Evolutionary conservation across 2,888 invertebrate species (phyloP).

Genomic region (Craniophora ligustri): DNA sequence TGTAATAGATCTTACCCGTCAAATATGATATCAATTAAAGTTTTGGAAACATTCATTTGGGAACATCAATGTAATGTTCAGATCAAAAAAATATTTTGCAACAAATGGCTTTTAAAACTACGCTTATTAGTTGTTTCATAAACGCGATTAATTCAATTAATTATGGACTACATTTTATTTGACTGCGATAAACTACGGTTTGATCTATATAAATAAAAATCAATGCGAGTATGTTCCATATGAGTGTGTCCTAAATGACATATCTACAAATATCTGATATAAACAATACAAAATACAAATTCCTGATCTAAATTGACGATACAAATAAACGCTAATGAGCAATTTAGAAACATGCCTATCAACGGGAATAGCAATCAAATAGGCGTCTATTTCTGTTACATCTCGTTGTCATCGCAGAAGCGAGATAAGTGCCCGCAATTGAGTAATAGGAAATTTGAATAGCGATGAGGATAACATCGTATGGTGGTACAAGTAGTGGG

Average conservation of each 20-base stretch:
- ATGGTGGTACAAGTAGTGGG: slow-evolving; percentile 58
- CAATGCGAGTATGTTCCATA: too few species aligned
- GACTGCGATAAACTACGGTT: too few species aligned
- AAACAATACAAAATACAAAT: slow-evolving; percentile 32
- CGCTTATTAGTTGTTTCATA: too few species aligned
- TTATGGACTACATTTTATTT: too few species aligned
- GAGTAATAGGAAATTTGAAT: slow-evolving; percentile 84
- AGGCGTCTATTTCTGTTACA: slow-evolving; percentile 70
- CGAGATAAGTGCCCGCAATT: slow-evolving; percentile 82
- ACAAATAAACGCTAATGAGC: slow-evolving; percentile 42
- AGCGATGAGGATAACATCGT: slow-evolving; percentile 66
- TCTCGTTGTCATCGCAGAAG: slow-evolving; percentile 72
- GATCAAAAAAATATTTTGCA: too few species aligned
- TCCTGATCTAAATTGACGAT: slow-evolving; percentile 33
- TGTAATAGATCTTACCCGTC: neutral
- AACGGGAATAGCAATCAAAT: slow-evolving; percentile 47
- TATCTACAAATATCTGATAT: neutral
- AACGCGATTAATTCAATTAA: too few species aligned
- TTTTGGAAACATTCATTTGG: too few species aligned
- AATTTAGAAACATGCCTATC: slow-evolving; percentile 41
- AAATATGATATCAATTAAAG: neutral
- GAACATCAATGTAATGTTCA: too few species aligned
- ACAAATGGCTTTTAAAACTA: too few species aligned
- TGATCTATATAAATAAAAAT: too few species aligned
- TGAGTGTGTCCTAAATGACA: neutral